These are phyloP conservation scores for Epizoanthus ramosus DNA, from an alignment of 92 coral and sea anemone genomes.

Conservation along the genomic window DNA sequence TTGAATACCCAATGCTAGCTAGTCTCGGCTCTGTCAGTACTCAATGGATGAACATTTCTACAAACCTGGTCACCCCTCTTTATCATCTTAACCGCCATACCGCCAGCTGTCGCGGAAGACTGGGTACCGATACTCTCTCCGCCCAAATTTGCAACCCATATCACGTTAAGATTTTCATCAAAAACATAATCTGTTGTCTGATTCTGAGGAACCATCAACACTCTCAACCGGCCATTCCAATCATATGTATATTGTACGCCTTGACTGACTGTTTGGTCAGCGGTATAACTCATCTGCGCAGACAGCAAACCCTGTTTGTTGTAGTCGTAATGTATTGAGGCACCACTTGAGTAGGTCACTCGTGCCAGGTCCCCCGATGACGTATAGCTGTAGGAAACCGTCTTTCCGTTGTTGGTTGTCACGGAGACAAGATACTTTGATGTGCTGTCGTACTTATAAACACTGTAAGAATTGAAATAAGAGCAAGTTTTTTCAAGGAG, in stretches of 20 bases:
- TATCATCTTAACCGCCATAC: slow-evolving; percentile 35
- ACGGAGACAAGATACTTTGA: slow-evolving; percentile 42
- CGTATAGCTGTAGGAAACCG: slow-evolving; percentile 59
- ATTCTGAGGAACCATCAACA: slow-evolving; percentile 31
- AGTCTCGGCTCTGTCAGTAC: too few relatives aligned
- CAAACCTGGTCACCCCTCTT: slow-evolving; percentile 30
- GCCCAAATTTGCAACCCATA: slow-evolving; percentile 37
- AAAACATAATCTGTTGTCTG: slow-evolving; percentile 41
- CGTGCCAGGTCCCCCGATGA: slow-evolving; percentile 60
- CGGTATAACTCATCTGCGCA: slow-evolving; percentile 43
- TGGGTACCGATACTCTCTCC: slow-evolving; percentile 54
- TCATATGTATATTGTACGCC: slow-evolving; percentile 56
- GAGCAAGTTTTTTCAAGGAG: too few relatives aligned
- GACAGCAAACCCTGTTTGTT: slow-evolving; percentile 63
- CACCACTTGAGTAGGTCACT: slow-evolving; percentile 59
- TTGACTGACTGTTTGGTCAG: slow-evolving; percentile 43
- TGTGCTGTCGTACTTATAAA: slow-evolving; percentile 59
- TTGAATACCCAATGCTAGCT: too few relatives aligned
- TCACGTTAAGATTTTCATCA: slow-evolving; percentile 46
- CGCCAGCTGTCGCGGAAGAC: slow-evolving; percentile 36
- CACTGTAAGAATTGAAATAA: slow-evolving; percentile 25
- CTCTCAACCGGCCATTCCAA: slow-evolving; percentile 65
- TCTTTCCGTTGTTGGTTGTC: slow-evolving; percentile 49
- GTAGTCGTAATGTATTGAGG: slow-evolving; percentile 58
- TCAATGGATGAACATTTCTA: background rate